Conservation (phyloP, 1,140 invertebrate genomes). For the Cyphomyrmex costatus region DNA sequence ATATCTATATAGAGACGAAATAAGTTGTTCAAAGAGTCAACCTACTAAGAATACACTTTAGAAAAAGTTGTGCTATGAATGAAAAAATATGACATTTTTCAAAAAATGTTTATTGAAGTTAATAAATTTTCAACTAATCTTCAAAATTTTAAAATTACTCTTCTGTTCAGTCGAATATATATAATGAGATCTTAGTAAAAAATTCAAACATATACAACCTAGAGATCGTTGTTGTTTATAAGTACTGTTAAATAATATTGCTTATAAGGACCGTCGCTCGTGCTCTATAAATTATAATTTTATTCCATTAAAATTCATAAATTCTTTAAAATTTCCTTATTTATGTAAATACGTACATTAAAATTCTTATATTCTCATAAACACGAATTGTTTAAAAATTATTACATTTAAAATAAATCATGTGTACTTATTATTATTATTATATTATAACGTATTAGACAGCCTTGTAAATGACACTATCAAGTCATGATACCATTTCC, state of each 20-base stretch:
- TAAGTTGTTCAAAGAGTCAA: background rate
- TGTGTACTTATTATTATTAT: background rate
- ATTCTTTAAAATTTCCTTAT: background rate
- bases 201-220: constrained; percentile 5
- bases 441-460: background rate
- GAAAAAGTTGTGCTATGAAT: background rate
- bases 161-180: background rate
- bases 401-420: constrained; percentile 14
- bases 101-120: background rate
- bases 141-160: background rate
- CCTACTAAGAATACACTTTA: background rate
- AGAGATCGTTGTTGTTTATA: constrained; percentile 10
- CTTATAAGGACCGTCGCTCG: background rate
- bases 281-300: background rate
- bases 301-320: background rate
- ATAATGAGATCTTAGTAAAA: background rate
- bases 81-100: background rate
- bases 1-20: background rate
- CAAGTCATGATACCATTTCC: background rate
- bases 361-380: background rate
- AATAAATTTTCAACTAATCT: background rate
- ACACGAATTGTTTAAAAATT: background rate
- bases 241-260: background rate
- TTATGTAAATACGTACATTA: background rate
- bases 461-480: background rate